Evolutionary conservation across 1,140 invertebrate species (phyloP).

Genomic region (Reticulitermes speratus): DNA sequence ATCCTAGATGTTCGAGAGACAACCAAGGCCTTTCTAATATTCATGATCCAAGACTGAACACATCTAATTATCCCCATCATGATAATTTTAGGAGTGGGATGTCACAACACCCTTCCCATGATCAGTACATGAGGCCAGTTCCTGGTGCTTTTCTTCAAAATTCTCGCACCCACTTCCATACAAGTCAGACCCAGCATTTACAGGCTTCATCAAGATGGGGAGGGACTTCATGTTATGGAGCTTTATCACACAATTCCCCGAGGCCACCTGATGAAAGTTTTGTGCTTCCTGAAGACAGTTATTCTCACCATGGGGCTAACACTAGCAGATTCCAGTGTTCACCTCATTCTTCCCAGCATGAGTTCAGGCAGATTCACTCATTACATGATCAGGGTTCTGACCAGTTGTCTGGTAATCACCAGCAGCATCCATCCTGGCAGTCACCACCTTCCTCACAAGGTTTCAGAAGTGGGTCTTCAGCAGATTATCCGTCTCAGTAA

Average conservation of each 20-base stretch:
- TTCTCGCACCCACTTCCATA: neutral
- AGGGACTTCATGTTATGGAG: neutral
- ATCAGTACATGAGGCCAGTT: neutral
- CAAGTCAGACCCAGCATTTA: neutral
- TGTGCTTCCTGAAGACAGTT: neutral
- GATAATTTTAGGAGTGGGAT: neutral
- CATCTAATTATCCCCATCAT: neutral
- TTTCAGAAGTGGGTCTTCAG: neutral
- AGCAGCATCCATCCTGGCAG: neutral
- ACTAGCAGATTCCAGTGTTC: too few relatives aligned
- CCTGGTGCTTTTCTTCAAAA: neutral
- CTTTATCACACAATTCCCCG: slow-evolving; percentile 1
- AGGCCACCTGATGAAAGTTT: neutral
- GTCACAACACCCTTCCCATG: neutral
- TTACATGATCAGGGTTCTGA: neutral
- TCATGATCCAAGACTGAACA: neutral
- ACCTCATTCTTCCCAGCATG: neutral
- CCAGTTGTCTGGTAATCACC: neutral
- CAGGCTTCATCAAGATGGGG: neutral
- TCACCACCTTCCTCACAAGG: neutral
- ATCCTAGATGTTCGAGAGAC: neutral
- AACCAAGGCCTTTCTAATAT: neutral
- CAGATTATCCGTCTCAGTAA: neutral
- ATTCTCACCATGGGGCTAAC: neutral
- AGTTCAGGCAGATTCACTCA: neutral